Percentiles rank a stretch among this genome's conserved stretches.
Conservation (phyloP, 2,113 vertebrate genomes). For the Rhinopomastus cyanomelas region DNA sequence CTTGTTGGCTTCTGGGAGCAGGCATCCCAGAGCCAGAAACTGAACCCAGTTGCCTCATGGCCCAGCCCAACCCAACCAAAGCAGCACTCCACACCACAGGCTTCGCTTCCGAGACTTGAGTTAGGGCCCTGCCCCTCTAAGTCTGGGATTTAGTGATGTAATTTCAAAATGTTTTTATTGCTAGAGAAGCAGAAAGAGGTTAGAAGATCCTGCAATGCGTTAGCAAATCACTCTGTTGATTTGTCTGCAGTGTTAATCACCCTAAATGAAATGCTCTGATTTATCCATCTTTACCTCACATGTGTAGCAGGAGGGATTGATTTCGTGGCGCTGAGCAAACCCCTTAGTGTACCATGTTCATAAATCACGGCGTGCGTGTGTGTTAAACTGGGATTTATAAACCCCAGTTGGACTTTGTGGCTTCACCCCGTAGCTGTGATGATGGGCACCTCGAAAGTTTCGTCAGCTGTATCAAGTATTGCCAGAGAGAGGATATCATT, state of each 20-base stretch:
- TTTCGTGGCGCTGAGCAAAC: conserved; percentile 23
- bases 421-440: not conserved
- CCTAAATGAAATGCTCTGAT: conserved; percentile 17
- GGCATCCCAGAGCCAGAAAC: not conserved
- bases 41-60: not conserved
- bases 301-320: conserved; percentile 1
- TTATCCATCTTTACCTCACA: conserved; percentile 21
- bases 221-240: conserved; percentile 28
- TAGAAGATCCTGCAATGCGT: not conserved
- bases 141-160: not conserved
- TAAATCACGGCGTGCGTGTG: not conserved
- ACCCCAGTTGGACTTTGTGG: not conserved
- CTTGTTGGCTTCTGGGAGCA: not conserved
- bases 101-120: not conserved
- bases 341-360: not conserved
- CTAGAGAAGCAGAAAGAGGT: not conserved
- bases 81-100: not conserved
- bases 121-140: not conserved
- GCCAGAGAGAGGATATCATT: not conserved
- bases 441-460: not conserved
- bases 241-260: conserved; percentile 25
- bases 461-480: not conserved
- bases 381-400: conserved; percentile 3
- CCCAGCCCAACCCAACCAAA: not conserved
- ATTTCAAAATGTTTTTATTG: conserved; percentile 18